Evolutionary conservation across 2,113 vertebrate genomes (phyloP).

Genomic region (Bambusicola thoracicus): DNA sequence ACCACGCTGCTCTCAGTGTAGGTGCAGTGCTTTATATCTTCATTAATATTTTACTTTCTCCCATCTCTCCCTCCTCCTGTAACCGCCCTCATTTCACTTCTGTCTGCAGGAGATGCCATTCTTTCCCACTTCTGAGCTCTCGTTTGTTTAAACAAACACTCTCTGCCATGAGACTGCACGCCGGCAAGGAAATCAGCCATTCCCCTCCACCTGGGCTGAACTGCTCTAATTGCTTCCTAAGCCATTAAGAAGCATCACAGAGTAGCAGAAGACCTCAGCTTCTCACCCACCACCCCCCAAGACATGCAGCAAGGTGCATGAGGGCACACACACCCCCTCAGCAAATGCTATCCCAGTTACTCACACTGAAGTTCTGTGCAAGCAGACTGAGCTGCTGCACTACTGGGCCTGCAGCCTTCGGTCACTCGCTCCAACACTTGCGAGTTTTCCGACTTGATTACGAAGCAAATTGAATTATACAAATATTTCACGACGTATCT

Average conservation of each 20-base stretch:
- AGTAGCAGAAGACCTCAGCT: slow-evolving; percentile 57
- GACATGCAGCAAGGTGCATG: neutral
- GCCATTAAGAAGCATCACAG: slow-evolving; percentile 36
- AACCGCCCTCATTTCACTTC: slow-evolving; percentile 71
- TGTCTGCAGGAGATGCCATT: slow-evolving; percentile 51
- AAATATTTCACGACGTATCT: slow-evolving; percentile 82
- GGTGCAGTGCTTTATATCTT: slow-evolving; percentile 76
- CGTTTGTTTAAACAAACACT: neutral
- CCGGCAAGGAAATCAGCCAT: slow-evolving; percentile 16
- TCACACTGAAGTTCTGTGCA: fast-evolving
- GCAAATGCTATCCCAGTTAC: neutral
- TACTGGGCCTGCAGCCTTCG: fast-evolving
- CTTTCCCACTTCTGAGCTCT: neutral
- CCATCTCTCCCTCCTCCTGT: slow-evolving; percentile 67
- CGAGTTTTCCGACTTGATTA: slow-evolving; percentile 55
- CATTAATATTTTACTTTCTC: slow-evolving; percentile 78
- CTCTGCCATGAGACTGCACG: neutral
- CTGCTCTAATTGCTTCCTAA: slow-evolving; percentile 53
- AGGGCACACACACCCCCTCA: fast-evolving
- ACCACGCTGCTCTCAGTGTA: slow-evolving; percentile 57
- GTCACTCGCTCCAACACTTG: neutral
- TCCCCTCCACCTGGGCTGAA: neutral
- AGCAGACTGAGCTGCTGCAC: fast-evolving
- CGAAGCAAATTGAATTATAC: slow-evolving; percentile 78
- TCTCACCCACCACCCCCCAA: neutral